phyloP scores from a whole-genome alignment of 1,140 invertebrate species.

The Leptestheria dahalacensis region DNA sequence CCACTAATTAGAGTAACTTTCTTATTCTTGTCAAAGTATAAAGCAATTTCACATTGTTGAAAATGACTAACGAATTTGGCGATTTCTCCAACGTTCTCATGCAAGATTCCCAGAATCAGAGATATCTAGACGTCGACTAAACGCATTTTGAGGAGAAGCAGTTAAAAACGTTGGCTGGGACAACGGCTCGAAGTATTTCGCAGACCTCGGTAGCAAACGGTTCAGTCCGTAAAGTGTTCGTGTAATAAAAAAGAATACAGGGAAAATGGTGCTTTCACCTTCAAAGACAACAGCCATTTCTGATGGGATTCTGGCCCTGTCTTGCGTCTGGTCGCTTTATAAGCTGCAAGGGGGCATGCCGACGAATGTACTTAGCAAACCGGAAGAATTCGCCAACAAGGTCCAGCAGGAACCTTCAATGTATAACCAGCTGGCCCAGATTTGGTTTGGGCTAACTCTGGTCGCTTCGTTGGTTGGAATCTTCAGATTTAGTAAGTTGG shows the following conservation, averaged over 20 bases:
- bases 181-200: not conserved
- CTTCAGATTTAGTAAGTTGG: conserved; percentile 14
- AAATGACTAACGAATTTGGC: too few relatives aligned
- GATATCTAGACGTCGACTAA: not conserved
- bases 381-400: not conserved
- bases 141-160: not conserved
- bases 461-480: conserved; percentile 1
- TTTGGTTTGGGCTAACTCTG: conserved; percentile 10
- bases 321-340: conserved; percentile 11
- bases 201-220: too few relatives aligned
- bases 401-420: not conserved
- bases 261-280: conserved; percentile 6
- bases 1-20: too few relatives aligned
- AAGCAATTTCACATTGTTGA: too few relatives aligned
- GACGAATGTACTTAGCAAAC: not conserved
- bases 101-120: not conserved
- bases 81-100: not conserved
- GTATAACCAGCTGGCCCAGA: conserved; percentile 5
- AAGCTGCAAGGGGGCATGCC: not conserved
- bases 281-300: conserved; percentile 11
- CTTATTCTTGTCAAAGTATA: too few relatives aligned
- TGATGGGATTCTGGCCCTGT: conserved; percentile 2
- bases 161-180: not conserved
- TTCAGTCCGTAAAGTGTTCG: too few relatives aligned
- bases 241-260: not conserved